Conservation (phyloP, 1,140 invertebrate genomes). For the Chironomus striatipennis region DNA sequence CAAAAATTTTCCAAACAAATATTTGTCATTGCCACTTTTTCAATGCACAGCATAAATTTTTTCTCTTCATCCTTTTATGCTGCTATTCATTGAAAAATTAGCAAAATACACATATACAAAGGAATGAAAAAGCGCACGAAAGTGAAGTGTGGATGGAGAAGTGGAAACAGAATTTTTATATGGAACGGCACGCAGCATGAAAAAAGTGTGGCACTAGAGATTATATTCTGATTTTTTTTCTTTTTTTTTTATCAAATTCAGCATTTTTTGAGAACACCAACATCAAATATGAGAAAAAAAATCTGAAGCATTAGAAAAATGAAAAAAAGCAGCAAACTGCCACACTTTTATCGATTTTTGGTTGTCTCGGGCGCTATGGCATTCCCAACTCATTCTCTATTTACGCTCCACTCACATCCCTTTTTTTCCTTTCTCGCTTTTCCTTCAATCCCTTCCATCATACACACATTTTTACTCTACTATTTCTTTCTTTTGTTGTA, state of each 20-base stretch:
- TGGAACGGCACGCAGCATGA: background rate
- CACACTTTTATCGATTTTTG: constrained; percentile 3
- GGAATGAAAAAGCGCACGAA: background rate
- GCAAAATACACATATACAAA: background rate
- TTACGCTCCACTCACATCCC: too few species aligned
- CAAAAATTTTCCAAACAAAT: too few species aligned
- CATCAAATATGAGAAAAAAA: constrained; percentile 12
- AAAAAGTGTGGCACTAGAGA: constrained; percentile 1
- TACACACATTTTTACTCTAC: background rate
- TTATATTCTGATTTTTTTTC: background rate
- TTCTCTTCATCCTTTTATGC: too few species aligned
- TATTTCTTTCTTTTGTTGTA: background rate
- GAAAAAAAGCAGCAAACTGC: background rate
- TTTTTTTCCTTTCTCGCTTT: background rate
- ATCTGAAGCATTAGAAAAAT: background rate
- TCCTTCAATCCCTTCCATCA: background rate
- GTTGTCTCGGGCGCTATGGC: background rate
- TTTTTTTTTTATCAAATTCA: background rate
- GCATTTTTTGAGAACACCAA: constrained; percentile 4
- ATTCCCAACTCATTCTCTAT: background rate
- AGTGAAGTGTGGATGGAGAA: too few species aligned
- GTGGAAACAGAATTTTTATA: background rate
- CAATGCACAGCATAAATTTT: too few species aligned
- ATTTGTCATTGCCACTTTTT: too few species aligned
- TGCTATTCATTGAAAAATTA: background rate